Evolutionary conservation across 2,888 invertebrate genomes (phyloP), one percentile per base, ranked within the genome.

Genomic region (Drosophila birchii): DNA sequence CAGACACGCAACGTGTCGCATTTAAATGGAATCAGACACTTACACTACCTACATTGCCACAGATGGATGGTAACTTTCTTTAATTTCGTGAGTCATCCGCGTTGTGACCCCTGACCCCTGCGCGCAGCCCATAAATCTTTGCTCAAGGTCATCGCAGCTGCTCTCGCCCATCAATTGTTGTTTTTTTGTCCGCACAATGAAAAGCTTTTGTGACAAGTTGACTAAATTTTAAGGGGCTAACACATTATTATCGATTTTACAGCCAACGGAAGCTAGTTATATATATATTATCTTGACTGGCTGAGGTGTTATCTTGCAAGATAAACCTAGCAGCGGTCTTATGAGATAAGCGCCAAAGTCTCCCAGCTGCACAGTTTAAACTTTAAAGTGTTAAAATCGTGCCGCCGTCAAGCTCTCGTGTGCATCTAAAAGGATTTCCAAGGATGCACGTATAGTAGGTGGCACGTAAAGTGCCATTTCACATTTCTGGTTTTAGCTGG

Each of bases 1-100:
- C 38, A 20, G 32, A 12, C 88, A 86, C 77, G 84, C 84, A 69
- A 79, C 29, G 39, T 39, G 61, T 56, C 55, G 49, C 58, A 32
- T 38, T 58, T 54, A 47, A 54, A 43, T 54, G 41, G 49, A 62
- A 23, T 34, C 34, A 26, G 43, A 49, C 49, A 34, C 14, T 58
- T 66, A 51, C 43, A 64, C 49, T 12, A 43, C 47, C 23, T 49
- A 20, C 18, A 16, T 9, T 39, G 47, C 9, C 23, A 34, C 38
- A 23, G 43, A 18, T n/a, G 38, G 41, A 55, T 49, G 53, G 47
- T n/a, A n/a, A 49, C 32, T 32, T 23, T 66, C 36, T 47, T 59
- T 20, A 62, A 16, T 43, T 70, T 14, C 38, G 14, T 68, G 53
- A 38, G 39, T 70, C 51, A 57, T 77, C 56, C 41, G 26, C 26